Evolutionary conservation across 2,113 vertebrate species (phyloP).

Genomic region (Corapipo altera): DNA sequence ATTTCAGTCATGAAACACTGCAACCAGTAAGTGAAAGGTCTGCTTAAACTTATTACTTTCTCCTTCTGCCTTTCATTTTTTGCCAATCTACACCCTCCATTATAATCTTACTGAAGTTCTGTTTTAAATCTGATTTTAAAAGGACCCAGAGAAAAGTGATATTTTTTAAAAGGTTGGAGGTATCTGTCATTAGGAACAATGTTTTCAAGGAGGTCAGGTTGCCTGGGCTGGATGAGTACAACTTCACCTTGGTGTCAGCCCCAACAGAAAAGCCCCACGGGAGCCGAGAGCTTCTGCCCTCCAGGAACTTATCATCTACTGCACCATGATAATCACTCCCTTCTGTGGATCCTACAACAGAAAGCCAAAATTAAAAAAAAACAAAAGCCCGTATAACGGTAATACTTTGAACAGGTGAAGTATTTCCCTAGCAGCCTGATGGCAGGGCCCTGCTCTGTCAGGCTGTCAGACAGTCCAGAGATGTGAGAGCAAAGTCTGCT

Average conservation of each 20-base stretch:
- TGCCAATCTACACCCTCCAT: not conserved
- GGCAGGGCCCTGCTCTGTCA: fast-evolving
- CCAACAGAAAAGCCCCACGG: not conserved
- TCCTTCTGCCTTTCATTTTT: not conserved
- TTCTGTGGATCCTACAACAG: not conserved
- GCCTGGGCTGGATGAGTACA: not conserved
- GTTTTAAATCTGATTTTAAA: not conserved
- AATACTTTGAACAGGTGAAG: not conserved
- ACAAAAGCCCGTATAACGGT: not conserved
- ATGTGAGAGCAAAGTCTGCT: not conserved
- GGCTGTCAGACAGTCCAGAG: not conserved
- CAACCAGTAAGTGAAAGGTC: not conserved
- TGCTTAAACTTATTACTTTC: not conserved
- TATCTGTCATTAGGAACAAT: not conserved
- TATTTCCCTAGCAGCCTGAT: not conserved
- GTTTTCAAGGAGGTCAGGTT: not conserved
- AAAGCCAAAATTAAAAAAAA: not conserved
- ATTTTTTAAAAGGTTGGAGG: not conserved
- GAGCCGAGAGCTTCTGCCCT: not conserved
- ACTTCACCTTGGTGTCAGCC: not conserved
- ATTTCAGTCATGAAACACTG: not conserved
- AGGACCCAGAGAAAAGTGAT: not conserved
- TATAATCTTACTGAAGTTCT: not conserved
- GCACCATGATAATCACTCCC: not conserved
- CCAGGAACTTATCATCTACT: not conserved